Conservation (phyloP, 2,888 invertebrate genomes). For the Lycaena phlaeas region DNA sequence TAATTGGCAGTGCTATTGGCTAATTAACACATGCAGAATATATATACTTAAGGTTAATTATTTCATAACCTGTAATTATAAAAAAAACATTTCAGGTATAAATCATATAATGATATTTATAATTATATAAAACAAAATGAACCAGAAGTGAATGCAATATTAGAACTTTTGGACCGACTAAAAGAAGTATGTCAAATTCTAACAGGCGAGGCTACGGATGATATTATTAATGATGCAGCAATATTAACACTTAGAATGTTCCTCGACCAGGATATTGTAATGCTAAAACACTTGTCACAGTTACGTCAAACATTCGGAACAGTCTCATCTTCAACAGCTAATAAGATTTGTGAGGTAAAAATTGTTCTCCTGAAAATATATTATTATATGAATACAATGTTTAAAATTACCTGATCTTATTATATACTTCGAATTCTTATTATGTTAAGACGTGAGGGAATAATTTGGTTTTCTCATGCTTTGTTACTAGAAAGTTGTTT, state of each 20-base stretch:
- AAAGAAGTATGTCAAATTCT: conserved; percentile 48
- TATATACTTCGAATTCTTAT: no score
- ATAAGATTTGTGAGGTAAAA: conserved; percentile 73
- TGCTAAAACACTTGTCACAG: conserved; percentile 70
- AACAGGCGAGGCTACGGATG: conserved; percentile 70
- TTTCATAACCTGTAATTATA: no score
- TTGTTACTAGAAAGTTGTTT: no score
- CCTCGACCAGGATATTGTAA: conserved; percentile 72
- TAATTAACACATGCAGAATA: no score
- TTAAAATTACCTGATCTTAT: no score
- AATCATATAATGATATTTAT: conserved; percentile 64
- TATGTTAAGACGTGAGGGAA: no score
- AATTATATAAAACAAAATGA: conserved; percentile 52
- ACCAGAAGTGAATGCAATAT: conserved; percentile 32
- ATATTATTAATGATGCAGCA: conserved; percentile 76
- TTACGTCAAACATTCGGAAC: conserved; percentile 75
- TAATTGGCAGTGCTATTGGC: no score
- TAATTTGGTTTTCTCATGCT: no score
- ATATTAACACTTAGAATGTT: conserved; percentile 75
- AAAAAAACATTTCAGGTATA: conserved; percentile 51
- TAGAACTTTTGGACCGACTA: conserved; percentile 38
- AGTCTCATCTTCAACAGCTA: conserved; percentile 62
- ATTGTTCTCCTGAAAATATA: no score
- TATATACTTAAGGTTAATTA: no score
- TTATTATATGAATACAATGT: no score